Percentiles rank a stretch among this genome's conserved stretches.
Conservation (phyloP, 2,888 invertebrate genomes). For the Hyppa rectilinea region DNA sequence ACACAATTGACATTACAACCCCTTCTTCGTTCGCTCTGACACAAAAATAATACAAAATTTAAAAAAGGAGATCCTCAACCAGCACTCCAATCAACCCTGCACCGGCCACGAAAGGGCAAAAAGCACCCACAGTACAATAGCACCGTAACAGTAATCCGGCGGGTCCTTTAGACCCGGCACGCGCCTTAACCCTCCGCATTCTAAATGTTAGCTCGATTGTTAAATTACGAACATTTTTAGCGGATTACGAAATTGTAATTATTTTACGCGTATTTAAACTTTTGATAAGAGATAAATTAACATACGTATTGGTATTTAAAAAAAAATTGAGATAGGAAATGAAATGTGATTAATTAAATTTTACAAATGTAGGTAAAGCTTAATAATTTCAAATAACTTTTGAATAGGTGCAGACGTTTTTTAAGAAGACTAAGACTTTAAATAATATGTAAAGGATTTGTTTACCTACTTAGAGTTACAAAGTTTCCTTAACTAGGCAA, state of each 20-base stretch:
- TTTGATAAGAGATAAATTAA: constrained; percentile 40
- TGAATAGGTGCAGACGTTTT: not conserved
- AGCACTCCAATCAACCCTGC: constrained; percentile 71
- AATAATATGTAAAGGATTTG: not conserved
- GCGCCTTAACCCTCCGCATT: constrained; percentile 67
- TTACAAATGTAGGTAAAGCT: not conserved
- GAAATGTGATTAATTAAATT: not conserved
- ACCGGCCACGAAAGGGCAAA: constrained; percentile 69
- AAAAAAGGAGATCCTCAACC: constrained; percentile 60
- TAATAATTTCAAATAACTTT: not conserved
- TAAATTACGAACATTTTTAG: constrained; percentile 66
- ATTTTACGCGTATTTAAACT: constrained; percentile 63
- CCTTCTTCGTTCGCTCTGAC: constrained; percentile 18
- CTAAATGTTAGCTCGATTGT: constrained; percentile 66
- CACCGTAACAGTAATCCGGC: constrained; percentile 79
- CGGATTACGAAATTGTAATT: constrained; percentile 68
- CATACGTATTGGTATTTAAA: constrained; percentile 8
- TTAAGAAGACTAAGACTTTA: not conserved
- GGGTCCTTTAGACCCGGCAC: constrained; percentile 68
- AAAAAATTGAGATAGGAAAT: not conserved
- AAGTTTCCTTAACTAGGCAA: not conserved
- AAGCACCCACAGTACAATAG: constrained; percentile 72
- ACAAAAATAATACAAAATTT: constrained; percentile 56
- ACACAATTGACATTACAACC: not conserved
- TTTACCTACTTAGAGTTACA: not conserved